Base-by-base conservation (phyloP, 2,888 invertebrate species). In the Drosophila atripex region DNA sequence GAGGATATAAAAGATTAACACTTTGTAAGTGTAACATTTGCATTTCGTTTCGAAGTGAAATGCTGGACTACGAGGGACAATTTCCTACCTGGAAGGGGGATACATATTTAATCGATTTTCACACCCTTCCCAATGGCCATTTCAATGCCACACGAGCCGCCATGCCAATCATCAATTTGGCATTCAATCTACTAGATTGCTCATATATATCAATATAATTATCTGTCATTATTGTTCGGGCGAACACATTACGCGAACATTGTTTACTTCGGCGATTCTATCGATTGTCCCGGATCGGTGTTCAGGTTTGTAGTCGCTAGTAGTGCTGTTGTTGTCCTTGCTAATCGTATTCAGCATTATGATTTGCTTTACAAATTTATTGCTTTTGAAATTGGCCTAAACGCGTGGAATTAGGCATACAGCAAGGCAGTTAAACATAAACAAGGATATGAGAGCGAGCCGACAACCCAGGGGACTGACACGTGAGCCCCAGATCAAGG, bases 301-400 rank as follows among this genome's bases (percentile, higher is more conserved):
- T 50, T 60, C 46, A 46, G 58, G 28, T 30, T 28, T 8, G 9
- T 14, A 30, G 38, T 23, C 4, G 28, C 39, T 9, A 16, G 2
- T 49, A 51, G 28, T 25, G 32, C 55, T 74, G 68, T 65, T 51
- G 86, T 63, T 74, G 87, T 84, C 87, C 80, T 87, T 86, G 78
- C 60, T 49, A 55, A 65, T 65, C 64, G 65, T 53, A 69, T 30
- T 49, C 50, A 71, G 61, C 58, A 68, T 71, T 56, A 60, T 82
- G 71, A 86, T 72, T 84, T 80, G 77, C 61, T 73, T 70, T 75
- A 82, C 85, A 85, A 80, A 80, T 84, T 73, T 66, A 71, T 76
- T 60, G 69, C 75, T 78, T 80, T 76, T 63, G 25, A 72, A 74
- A 78, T 73, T 60, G 60, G 64, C 58, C 43, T 61, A 68, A 76